These are phyloP conservation scores for Motacilla tschutschensis DNA, from an alignment of 2,113 vertebrate species.

Conservation along the genomic window DNA sequence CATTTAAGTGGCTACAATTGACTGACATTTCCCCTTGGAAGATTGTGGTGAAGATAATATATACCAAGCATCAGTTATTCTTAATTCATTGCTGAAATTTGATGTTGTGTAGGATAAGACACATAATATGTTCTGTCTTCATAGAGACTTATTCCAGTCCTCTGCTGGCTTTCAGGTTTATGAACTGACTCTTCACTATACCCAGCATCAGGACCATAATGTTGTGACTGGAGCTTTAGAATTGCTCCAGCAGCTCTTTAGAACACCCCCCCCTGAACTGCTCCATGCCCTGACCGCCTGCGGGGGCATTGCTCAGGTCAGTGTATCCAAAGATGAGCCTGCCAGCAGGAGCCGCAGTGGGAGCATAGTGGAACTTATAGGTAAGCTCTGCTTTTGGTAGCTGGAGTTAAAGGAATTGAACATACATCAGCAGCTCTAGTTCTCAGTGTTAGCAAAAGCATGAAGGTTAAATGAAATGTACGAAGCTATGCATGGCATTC, in stretches of 20 bases:
- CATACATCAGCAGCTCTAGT: background rate
- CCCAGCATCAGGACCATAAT: constrained; percentile 94
- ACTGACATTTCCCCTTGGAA: background rate
- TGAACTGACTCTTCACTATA: constrained; percentile 91
- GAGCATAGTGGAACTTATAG: constrained; percentile 91
- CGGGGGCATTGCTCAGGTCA: constrained; percentile 78
- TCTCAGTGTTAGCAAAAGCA: background rate
- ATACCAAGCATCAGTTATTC: background rate
- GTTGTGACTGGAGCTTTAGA: constrained; percentile 94
- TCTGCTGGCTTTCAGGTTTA: constrained; percentile 79
- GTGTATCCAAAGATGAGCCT: constrained; percentile 76
- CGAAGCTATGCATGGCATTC: background rate
- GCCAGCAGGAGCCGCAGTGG: constrained; percentile 83
- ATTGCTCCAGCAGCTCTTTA: constrained; percentile 89
- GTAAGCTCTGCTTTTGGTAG: constrained; percentile 62
- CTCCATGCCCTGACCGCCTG: constrained; percentile 81
- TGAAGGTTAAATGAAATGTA: background rate
- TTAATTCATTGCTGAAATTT: background rate
- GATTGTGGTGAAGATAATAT: background rate
- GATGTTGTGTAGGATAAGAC: background rate
- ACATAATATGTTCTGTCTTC: background rate
- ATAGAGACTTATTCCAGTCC: background rate
- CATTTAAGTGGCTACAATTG: background rate
- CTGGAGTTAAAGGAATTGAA: background rate
- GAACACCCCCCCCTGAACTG: constrained; percentile 89